Evolutionary conservation across 2,888 invertebrate species (phyloP).

Genomic region (Drosophila yooni): DNA sequence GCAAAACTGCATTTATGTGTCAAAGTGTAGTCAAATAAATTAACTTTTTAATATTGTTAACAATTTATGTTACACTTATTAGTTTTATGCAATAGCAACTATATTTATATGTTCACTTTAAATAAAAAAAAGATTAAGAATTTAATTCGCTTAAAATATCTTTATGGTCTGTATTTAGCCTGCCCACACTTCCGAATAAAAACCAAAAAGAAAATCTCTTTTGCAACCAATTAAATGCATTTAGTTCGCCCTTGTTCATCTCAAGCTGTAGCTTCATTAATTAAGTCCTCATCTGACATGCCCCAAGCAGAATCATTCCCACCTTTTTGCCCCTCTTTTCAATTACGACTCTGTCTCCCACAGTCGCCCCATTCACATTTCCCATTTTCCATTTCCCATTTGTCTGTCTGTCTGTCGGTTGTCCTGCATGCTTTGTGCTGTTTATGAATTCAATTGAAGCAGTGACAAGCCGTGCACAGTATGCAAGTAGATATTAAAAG

Average conservation of each 20-base stretch:
- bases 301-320: conserved; percentile 10
- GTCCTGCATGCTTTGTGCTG: conserved; percentile 35
- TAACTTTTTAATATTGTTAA: neutral
- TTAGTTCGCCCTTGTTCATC: conserved; percentile 7
- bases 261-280: conserved; percentile 46
- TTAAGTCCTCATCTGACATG: conserved; percentile 40
- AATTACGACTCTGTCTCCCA: conserved; percentile 6
- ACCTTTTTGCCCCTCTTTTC: conserved; percentile 33
- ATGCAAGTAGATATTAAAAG: conserved; percentile 18
- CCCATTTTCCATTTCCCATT: conserved; percentile 3
- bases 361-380: conserved; percentile 14
- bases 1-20: neutral
- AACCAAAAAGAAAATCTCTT: neutral
- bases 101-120: neutral
- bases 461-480: conserved; percentile 23
- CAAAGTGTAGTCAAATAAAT: neutral
- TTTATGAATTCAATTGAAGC: conserved; percentile 64
- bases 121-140: neutral
- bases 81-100: neutral
- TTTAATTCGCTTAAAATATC: neutral
- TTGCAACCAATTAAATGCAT: conserved; percentile 19
- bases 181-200: neutral
- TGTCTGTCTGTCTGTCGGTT: conserved; percentile 21
- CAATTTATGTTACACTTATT: neutral
- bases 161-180: neutral